Evolutionary conservation across 2,797 vertebrate species (phyloP).

Genomic region (Podargus strigoides): DNA sequence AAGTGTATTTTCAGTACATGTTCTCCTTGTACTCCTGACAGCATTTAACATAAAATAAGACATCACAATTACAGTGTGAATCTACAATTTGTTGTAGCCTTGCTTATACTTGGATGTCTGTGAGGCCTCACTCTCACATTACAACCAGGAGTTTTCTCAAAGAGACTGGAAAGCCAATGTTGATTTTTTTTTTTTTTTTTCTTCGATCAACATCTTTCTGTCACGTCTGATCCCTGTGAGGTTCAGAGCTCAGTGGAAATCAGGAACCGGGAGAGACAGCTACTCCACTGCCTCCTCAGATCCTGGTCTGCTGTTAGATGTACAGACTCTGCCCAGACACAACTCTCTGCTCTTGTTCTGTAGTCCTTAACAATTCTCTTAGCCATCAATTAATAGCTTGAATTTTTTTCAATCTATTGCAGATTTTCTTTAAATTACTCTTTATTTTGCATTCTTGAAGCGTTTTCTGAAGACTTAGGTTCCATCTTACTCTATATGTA

Average conservation of each 20-base stretch:
- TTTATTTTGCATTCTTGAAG: not conserved
- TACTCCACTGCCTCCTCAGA: not conserved
- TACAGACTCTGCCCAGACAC: rapidly evolving
- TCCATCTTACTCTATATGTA: not conserved
- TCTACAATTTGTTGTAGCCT: not conserved
- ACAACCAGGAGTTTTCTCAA: not conserved
- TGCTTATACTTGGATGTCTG: not conserved
- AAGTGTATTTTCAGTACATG: not conserved
- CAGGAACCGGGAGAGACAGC: not conserved
- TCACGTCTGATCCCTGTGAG: rapidly evolving
- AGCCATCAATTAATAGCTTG: not conserved
- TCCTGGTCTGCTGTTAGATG: not conserved
- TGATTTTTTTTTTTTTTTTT: not conserved
- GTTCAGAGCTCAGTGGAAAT: not conserved
- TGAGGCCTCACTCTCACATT: not conserved
- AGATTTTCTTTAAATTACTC: not conserved
- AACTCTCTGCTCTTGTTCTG: not conserved
- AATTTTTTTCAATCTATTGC: not conserved
- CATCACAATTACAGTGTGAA: not conserved
- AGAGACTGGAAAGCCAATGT: not conserved
- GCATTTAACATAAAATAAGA: not conserved
- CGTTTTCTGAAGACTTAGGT: not conserved
- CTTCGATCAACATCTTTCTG: not conserved
- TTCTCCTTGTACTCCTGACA: not conserved
- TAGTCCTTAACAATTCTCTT: not conserved